Evolutionary conservation across 2,888 invertebrate species (phyloP).

Genomic region (Dynastes tityus): DNA sequence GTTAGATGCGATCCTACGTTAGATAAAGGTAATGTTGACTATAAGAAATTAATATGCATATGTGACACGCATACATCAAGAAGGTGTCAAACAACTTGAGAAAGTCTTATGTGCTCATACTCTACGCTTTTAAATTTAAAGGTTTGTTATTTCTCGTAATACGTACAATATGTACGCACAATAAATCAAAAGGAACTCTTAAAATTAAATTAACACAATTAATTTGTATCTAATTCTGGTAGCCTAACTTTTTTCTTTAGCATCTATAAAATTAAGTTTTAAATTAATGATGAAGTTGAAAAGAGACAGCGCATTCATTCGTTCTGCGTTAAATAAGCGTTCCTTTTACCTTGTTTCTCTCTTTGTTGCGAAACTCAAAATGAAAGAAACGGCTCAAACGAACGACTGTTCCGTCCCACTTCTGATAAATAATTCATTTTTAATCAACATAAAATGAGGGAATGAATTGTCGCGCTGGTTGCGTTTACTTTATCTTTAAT

Average conservation of each 20-base stretch:
- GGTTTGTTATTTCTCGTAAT: too few species aligned
- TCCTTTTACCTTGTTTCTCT: not conserved
- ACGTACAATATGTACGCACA: not conserved
- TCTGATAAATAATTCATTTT: slow-evolving; percentile 53
- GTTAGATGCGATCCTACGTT: slow-evolving; percentile 33
- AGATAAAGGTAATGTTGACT: slow-evolving; percentile 33
- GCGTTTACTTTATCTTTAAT: slow-evolving; percentile 41
- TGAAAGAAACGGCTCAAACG: slow-evolving; percentile 40
- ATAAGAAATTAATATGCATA: slow-evolving; percentile 42
- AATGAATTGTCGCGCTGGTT: slow-evolving; percentile 22
- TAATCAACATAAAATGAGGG: slow-evolving; percentile 52
- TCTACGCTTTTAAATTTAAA: too few species aligned
- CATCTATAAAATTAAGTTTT: slow-evolving; percentile 11
- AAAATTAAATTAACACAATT: slow-evolving; percentile 19
- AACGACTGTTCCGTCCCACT: slow-evolving; percentile 20
- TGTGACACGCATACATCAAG: slow-evolving; percentile 15
- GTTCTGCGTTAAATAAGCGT: slow-evolving; percentile 22
- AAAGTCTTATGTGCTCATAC: too few species aligned
- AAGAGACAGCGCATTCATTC: slow-evolving; percentile 23
- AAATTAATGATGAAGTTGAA: slow-evolving; percentile 13
- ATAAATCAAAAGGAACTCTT: not conserved
- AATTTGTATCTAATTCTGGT: slow-evolving; percentile 18
- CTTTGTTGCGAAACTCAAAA: slow-evolving; percentile 21
- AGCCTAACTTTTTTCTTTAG: not conserved
- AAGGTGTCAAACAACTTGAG: too few species aligned